A percentile compares a stretch with the other conserved stretches of the same genome.
Evolutionary conservation across 2,888 invertebrate species (phyloP).

Genomic region (Amblyjoppa fuscipennis): DNA sequence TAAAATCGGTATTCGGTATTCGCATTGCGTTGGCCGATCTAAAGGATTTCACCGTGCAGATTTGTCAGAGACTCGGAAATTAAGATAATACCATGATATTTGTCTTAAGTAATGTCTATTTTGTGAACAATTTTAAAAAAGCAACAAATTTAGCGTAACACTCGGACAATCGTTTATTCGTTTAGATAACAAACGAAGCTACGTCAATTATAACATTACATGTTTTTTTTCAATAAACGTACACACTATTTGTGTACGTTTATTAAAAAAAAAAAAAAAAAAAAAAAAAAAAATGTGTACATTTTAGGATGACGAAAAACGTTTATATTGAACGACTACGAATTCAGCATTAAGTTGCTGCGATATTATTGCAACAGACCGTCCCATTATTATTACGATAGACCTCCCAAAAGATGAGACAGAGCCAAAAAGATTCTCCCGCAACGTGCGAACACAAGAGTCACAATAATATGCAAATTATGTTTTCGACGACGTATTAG

Average conservation of each 20-base stretch:
- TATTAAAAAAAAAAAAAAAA: no score
- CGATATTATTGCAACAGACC: background rate
- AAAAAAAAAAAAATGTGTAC: background rate
- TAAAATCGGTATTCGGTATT: constrained; percentile 26
- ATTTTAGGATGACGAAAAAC: constrained; percentile 7
- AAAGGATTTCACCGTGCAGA: constrained; percentile 31
- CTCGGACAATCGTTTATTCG: constrained; percentile 35
- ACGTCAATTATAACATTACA: background rate
- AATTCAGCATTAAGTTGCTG: background rate
- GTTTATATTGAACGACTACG: constrained; percentile 55
- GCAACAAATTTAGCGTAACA: background rate
- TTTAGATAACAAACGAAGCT: constrained; percentile 21
- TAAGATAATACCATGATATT: background rate
- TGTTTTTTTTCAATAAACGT: background rate
- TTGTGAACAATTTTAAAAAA: background rate
- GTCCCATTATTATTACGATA: background rate
- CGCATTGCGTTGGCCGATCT: constrained; percentile 27
- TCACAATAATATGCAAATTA: background rate
- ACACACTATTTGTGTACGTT: no score
- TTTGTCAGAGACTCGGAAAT: background rate
- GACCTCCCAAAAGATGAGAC: background rate
- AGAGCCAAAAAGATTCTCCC: background rate
- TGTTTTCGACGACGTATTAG: constrained; percentile 1
- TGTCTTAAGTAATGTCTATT: background rate
- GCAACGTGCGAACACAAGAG: background rate